Conservation (phyloP, 1,140 invertebrate genomes). For the Centruroides sculpturatus region DNA sequence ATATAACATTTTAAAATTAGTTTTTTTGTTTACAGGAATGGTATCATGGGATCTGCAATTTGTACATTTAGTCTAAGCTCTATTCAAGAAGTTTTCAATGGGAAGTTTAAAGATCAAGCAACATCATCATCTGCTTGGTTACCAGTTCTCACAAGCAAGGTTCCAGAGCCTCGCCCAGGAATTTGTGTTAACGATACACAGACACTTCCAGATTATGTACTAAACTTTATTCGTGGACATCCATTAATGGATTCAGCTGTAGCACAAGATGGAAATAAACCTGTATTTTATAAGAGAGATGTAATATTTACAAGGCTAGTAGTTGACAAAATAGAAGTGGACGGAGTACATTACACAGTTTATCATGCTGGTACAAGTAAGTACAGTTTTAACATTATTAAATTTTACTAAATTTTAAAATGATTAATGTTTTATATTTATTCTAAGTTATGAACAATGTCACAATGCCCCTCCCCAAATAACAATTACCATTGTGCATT, state of each 20-base stretch:
- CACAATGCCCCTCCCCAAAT: too few species aligned
- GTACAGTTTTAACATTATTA: neutral
- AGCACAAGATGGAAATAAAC: conserved; percentile 67
- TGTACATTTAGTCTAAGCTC: conserved; percentile 80
- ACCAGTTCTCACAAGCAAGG: conserved; percentile 66
- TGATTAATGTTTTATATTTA: too few species aligned
- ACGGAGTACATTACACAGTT: conserved; percentile 63
- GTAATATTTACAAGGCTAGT: conserved; percentile 72
- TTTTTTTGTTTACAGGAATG: conserved; percentile 37
- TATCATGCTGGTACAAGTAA: conserved; percentile 76
- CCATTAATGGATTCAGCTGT: conserved; percentile 92
- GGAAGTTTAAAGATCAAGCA: conserved; percentile 86
- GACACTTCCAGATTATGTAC: conserved; percentile 59
- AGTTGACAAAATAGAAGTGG: conserved; percentile 62
- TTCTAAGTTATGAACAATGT: too few species aligned
- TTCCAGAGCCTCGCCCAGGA: conserved; percentile 76
- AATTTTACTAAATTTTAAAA: too few species aligned
- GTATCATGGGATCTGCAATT: conserved; percentile 81
- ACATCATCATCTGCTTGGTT: conserved; percentile 79
- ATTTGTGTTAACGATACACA: conserved; percentile 78
- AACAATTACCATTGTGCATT: too few species aligned
- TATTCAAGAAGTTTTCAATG: conserved; percentile 72
- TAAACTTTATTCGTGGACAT: conserved; percentile 92
- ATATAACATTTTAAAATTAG: neutral
- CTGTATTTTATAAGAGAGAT: conserved; percentile 76